A percentile compares a stretch with the other conserved stretches of the same genome.
phyloP scores from a whole-genome alignment of 2,113 vertebrate genomes.

The Tinamus guttatus region DNA sequence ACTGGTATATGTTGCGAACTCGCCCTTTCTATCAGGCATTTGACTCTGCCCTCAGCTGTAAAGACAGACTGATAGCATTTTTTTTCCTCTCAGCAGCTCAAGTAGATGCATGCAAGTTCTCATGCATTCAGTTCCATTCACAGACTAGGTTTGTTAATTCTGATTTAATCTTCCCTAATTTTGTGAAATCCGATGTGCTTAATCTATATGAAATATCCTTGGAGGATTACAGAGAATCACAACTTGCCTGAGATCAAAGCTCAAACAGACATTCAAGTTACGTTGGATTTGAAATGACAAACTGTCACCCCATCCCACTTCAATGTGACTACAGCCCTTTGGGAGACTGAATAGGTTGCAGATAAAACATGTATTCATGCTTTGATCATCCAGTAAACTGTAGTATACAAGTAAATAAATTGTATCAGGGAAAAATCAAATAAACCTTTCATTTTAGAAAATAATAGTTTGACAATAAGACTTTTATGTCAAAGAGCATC shows the following conservation, averaged over 20 bases:
- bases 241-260: constrained; percentile 29
- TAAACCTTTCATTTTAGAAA: background rate
- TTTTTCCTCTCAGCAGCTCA: constrained; percentile 1
- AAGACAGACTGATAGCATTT: constrained; percentile 15
- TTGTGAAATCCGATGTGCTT: background rate
- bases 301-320: background rate
- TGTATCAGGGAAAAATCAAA: background rate
- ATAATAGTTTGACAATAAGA: background rate
- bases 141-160: background rate
- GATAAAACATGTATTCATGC: background rate
- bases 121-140: constrained; percentile 13
- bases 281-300: constrained; percentile 39
- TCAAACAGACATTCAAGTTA: background rate
- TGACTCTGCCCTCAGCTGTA: constrained; percentile 17
- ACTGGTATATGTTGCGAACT: constrained; percentile 11
- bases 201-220: background rate
- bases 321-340: background rate
- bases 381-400: constrained; percentile 29
- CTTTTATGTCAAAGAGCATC: background rate
- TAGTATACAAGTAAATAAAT: background rate
- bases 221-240: background rate
- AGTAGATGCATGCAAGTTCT: background rate
- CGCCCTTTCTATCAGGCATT: constrained; percentile 16
- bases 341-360: background rate
- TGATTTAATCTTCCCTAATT: constrained; percentile 49